Percentiles rank a stretch among this genome's conserved stretches.
Evolutionary conservation across 2,888 invertebrate species (phyloP).

Genomic region (Drosophila austrosaltans): DNA sequence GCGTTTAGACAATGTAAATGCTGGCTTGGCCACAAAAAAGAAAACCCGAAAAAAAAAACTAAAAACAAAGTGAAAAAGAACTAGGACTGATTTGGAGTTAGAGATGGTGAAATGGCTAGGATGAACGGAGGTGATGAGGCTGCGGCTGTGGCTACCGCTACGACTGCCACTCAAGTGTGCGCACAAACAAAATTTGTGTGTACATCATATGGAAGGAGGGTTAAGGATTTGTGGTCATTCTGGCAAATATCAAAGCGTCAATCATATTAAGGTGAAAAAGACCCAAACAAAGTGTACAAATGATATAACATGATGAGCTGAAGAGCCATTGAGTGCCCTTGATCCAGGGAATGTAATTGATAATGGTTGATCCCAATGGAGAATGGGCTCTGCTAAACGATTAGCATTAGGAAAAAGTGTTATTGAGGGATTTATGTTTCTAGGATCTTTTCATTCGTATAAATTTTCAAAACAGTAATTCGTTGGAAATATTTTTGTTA

Average conservation of each 20-base stretch:
- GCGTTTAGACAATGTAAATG: constrained; percentile 78
- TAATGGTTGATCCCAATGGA: neutral
- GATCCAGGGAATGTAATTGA: too few species aligned
- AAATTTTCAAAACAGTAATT: too few species aligned
- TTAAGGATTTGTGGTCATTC: constrained; percentile 39
- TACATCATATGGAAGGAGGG: neutral
- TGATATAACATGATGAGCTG: constrained; percentile 37
- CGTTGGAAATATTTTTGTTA: too few species aligned
- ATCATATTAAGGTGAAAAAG: constrained; percentile 59
- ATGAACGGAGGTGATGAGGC: neutral
- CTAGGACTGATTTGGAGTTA: constrained; percentile 23
- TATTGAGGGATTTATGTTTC: too few species aligned
- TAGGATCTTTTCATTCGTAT: too few species aligned
- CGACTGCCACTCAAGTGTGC: constrained; percentile 64
- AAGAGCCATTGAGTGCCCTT: constrained; percentile 21
- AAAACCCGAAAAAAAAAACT: constrained; percentile 50
- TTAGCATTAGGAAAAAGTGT: too few species aligned
- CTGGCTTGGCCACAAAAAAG: constrained; percentile 26
- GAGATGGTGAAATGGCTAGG: neutral
- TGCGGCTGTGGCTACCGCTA: constrained; percentile 35
- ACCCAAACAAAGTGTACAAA: constrained; percentile 25
- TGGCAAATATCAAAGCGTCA: constrained; percentile 66
- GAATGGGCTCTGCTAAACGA: too few species aligned
- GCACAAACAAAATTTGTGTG: constrained; percentile 51
- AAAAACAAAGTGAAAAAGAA: constrained; percentile 65